These are phyloP conservation scores for Mirza zaza DNA, from an alignment of 2,113 vertebrate genomes.

Conservation along the genomic window DNA sequence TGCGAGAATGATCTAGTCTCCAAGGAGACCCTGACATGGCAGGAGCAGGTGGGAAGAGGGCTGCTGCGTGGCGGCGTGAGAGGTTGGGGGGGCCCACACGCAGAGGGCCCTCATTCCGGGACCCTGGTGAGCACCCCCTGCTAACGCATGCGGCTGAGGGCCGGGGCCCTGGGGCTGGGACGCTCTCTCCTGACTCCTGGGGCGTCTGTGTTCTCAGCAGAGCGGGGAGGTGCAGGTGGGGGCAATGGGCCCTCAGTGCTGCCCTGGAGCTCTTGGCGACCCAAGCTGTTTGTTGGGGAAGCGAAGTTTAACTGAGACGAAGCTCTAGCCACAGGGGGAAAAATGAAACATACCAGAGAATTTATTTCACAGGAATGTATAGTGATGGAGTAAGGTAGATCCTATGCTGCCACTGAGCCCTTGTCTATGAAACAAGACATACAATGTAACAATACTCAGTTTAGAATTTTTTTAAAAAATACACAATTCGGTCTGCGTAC, in stretches of 20 bases:
- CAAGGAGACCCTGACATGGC: not conserved
- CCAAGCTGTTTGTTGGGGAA: not conserved
- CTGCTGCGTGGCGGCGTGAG: too few relatives aligned
- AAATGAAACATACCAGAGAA: too few relatives aligned
- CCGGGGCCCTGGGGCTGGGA: not conserved
- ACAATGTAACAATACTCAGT: too few relatives aligned
- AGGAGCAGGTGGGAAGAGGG: not conserved
- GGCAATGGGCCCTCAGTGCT: too few relatives aligned
- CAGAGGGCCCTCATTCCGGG: too few relatives aligned
- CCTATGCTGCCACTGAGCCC: not conserved
- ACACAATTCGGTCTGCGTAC: not conserved
- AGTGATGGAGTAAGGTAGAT: not conserved
- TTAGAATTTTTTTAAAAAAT: not conserved
- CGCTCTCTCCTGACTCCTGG: not conserved
- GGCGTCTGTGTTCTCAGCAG: not conserved
- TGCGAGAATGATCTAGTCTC: too few relatives aligned
- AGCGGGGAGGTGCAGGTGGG: not conserved
- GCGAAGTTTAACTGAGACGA: not conserved
- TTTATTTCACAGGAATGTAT: not conserved
- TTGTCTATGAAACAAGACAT: not conserved
- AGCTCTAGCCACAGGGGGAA: not conserved
- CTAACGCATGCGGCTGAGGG: not conserved
- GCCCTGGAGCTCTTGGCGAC: not conserved
- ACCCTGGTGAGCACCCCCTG: not conserved
- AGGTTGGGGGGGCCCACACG: not conserved